Evolutionary conservation across 2,888 invertebrate species (phyloP).

Genomic region (Caenorhabditis macrosperma): DNA sequence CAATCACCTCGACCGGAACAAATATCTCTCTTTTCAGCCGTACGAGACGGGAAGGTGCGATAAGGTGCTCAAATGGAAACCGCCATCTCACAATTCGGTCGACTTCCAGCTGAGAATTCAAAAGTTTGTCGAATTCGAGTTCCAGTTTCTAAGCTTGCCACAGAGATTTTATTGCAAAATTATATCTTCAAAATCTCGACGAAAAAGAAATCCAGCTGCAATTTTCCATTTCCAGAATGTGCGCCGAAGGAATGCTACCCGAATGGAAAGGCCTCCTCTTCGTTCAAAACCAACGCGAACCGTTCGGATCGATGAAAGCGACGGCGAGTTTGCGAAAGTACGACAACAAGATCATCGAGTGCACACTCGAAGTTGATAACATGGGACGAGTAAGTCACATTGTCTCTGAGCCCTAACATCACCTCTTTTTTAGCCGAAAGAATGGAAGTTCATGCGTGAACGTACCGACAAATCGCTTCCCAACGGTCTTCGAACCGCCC

Average conservation of each 20-base stretch:
- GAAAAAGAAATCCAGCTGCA: neutral
- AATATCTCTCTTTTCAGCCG: slow-evolving; percentile 83
- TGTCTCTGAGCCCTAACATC: no score
- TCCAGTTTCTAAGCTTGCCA: no score
- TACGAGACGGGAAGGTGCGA: slow-evolving; percentile 90
- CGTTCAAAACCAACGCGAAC: slow-evolving; percentile 82
- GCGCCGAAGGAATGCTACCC: slow-evolving; percentile 77
- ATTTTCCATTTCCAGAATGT: slow-evolving; percentile 11
- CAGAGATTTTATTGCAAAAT: no score
- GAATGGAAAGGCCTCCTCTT: slow-evolving; percentile 79
- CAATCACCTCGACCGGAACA: neutral
- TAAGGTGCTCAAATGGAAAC: slow-evolving; percentile 97
- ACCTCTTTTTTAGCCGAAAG: slow-evolving; percentile 80
- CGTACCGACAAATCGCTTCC: slow-evolving; percentile 97
- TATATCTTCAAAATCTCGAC: no score
- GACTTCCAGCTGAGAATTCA: slow-evolving; percentile 93
- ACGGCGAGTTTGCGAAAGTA: slow-evolving; percentile 87
- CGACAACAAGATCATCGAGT: slow-evolving; percentile 96
- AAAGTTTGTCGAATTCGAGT: slow-evolving; percentile 80
- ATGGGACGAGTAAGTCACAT: slow-evolving; percentile 41
- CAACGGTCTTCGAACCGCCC: slow-evolving; percentile 90
- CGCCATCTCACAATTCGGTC: slow-evolving; percentile 92
- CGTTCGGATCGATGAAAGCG: slow-evolving; percentile 87
- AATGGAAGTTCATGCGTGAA: slow-evolving; percentile 95
- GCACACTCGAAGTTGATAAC: slow-evolving; percentile 82